Base-by-base conservation (phyloP, 2,888 invertebrate genomes). In the Meganola albula region DNA sequence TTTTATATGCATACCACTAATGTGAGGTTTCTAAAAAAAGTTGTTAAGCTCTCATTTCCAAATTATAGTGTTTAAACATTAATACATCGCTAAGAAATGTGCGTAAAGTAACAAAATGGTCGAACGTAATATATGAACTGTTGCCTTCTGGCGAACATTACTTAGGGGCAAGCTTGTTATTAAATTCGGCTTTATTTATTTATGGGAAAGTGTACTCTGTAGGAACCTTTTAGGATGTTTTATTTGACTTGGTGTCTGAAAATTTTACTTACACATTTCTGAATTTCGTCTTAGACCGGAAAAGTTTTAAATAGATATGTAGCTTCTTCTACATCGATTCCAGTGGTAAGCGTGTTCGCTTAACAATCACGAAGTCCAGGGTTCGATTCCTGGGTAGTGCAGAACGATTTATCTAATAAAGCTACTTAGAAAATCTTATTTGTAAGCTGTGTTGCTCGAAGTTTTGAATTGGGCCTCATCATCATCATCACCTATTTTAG, bases 151-250 rank as follows among this genome's bases (percentile, higher is more conserved):
- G 84, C 74, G 75, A 53, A 70, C 78, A 83, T 85, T 83, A 83
- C 73, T 84, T 78, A 78, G 66, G 62, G 44, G 53, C 63, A 49
- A 59, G 63, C 80, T 82, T 80, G 80, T 83, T 83, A 85, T 85
- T 85, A 85, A 77, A 82, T 74, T 77, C 76, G 76, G 72, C 67
- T 70, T 76, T 82, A 82, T 80, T 82, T 82, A 84, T 84, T 82
- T 82, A 79, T 72, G 74, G 67, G 63, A 66, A 58, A 62, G 60
- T 64, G 70, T 68, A 69, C 68, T 72, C 64, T 68, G 54, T 48
- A 56, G 53, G 57, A 59, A 48, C 4, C 8, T 3, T n/a, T n/a
- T 20, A n/a, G 3, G 20, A n/a, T 20, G 20, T 7, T 5, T 22
- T 30, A 12, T 16, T 30, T 24, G 23, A 24, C n/a, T 7, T 20